These are phyloP conservation scores for Cerastoderma edule DNA, from an alignment of 2,888 invertebrate species.

Conservation along the genomic window DNA sequence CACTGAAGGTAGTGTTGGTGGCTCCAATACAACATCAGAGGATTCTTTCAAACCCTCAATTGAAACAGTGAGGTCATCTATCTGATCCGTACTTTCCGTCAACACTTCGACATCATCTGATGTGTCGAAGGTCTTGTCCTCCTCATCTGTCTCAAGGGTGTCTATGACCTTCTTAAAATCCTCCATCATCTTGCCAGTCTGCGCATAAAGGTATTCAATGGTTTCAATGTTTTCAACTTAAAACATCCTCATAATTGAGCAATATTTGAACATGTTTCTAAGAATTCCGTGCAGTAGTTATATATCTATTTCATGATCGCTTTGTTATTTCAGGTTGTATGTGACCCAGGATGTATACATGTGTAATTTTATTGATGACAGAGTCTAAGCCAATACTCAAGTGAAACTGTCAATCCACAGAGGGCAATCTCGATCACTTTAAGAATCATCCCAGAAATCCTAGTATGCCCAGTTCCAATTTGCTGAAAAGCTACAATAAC, in stretches of 20 bases:
- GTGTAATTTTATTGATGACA: too few species aligned
- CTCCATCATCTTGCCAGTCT: constrained; percentile 41
- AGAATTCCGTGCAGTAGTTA: too few species aligned
- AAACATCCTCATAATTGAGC: background rate
- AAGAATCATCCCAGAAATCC: too few species aligned
- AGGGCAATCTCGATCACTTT: too few species aligned
- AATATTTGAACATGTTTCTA: background rate
- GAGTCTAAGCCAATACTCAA: too few species aligned
- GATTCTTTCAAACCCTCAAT: constrained; percentile 33
- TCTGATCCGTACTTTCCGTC: constrained; percentile 27
- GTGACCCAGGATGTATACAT: too few species aligned
- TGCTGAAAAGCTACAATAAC: too few species aligned
- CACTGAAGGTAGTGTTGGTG: constrained; percentile 20
- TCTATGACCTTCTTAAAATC: constrained; percentile 35
- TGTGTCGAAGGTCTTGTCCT: constrained; percentile 17
- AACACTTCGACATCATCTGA: constrained; percentile 23
- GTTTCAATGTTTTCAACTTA: constrained; percentile 39
- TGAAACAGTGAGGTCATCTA: constrained; percentile 35
- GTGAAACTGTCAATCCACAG: too few species aligned
- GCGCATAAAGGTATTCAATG: constrained; percentile 49
- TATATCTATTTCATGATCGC: too few species aligned
- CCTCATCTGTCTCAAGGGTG: constrained; percentile 25
- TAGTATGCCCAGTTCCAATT: too few species aligned
- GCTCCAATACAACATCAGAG: constrained; percentile 22
- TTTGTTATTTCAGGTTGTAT: too few species aligned